Conservation (phyloP, 2,888 invertebrate genomes). For the Athetis lepigone region DNA sequence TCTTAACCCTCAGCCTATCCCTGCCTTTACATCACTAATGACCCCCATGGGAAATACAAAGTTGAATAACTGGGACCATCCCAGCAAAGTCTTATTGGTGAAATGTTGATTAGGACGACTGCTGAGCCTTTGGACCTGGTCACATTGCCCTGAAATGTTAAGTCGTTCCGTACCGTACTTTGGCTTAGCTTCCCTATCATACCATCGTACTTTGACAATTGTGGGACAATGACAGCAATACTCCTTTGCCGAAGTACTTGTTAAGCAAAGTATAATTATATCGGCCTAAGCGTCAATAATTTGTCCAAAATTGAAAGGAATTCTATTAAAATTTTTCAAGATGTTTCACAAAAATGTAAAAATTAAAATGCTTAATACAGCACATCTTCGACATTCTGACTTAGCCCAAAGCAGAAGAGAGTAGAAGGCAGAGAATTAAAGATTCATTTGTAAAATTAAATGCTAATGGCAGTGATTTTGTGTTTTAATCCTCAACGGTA, state of each 20-base stretch:
- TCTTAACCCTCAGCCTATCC: background rate
- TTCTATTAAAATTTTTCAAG: too few species aligned
- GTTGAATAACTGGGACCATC: background rate
- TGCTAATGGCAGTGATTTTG: constrained; percentile 85
- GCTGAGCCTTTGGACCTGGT: background rate
- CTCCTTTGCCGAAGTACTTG: too few species aligned
- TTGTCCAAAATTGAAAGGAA: too few species aligned
- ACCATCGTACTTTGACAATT: too few species aligned
- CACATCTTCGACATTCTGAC: constrained; percentile 16
- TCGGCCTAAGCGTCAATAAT: too few species aligned
- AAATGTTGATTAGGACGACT: background rate
- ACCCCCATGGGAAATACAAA: background rate
- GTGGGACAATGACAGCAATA: too few species aligned
- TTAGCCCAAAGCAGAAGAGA: constrained; percentile 58
- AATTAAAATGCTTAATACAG: background rate
- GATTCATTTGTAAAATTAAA: constrained; percentile 88
- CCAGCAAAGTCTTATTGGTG: background rate
- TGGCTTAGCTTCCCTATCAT: too few species aligned
- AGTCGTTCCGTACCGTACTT: too few species aligned
- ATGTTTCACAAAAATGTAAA: background rate
- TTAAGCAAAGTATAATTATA: too few species aligned
- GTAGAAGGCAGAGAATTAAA: constrained; percentile 82
- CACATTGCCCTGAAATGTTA: too few species aligned
- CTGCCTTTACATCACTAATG: background rate
- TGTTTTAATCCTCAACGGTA: constrained; percentile 81